phyloP scores from a whole-genome alignment of 2,113 vertebrate species.

The Aphyosemion australe region DNA sequence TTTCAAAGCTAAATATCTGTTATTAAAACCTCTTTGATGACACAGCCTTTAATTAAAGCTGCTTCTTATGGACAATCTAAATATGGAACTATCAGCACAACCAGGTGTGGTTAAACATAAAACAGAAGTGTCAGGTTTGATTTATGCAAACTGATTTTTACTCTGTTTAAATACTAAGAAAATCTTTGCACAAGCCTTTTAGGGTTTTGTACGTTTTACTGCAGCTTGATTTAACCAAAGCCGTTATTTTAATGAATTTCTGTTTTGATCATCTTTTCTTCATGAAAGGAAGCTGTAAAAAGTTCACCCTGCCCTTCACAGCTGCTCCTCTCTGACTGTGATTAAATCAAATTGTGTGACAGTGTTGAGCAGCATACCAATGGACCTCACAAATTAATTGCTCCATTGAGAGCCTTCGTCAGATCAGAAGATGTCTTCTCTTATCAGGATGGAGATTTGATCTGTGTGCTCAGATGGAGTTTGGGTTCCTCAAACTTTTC shows the following conservation, averaged over 20 bases:
- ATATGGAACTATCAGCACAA: conserved; percentile 1
- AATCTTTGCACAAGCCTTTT: background rate
- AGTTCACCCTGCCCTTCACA: conserved; percentile 71
- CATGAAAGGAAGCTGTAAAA: conserved; percentile 56
- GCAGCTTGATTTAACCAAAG: conserved; percentile 11
- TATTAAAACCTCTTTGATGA: conserved; percentile 15
- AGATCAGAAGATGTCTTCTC: conserved; percentile 36
- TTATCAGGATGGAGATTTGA: conserved; percentile 68
- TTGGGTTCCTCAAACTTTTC: conserved; percentile 30
- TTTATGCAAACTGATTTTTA: background rate
- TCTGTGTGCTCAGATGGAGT: conserved; percentile 43
- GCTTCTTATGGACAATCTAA: conserved; percentile 1
- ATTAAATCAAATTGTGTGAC: conserved; percentile 72
- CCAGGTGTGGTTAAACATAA: background rate
- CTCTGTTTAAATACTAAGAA: background rate
- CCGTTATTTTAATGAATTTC: conserved; percentile 25
- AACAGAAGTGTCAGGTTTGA: background rate
- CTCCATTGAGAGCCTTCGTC: conserved; percentile 54
- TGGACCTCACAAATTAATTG: conserved; percentile 59
- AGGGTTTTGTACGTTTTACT: conserved; percentile 14
- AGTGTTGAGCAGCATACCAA: conserved; percentile 64
- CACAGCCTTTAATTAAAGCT: background rate
- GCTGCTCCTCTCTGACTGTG: conserved; percentile 63
- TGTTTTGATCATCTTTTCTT: conserved; percentile 38
- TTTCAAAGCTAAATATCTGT: conserved; percentile 33